phyloP scores from a whole-genome alignment of 2,797 vertebrate species.

The Lagorchestes hirsutus region DNA sequence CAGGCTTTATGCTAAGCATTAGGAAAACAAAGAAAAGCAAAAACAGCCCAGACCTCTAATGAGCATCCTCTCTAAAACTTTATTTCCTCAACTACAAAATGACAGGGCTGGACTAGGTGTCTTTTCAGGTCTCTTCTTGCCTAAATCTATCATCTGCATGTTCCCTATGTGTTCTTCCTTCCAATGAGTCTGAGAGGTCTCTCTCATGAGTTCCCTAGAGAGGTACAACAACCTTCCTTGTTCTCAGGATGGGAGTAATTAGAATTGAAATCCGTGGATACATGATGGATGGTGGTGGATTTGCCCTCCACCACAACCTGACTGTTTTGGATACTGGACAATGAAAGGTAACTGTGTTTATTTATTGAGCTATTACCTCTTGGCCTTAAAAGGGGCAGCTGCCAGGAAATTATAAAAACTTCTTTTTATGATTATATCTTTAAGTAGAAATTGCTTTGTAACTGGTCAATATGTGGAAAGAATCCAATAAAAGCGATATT shows the following conservation, averaged over 20 bases:
- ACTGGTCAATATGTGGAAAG: constrained; percentile 69
- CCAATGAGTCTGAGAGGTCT: constrained; percentile 36
- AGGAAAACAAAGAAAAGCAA: neutral
- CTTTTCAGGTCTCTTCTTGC: neutral
- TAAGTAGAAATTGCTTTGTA: constrained; percentile 71
- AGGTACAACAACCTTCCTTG: constrained; percentile 13
- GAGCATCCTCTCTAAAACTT: neutral
- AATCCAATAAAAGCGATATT: constrained; percentile 69
- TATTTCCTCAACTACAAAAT: neutral
- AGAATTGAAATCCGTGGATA: constrained; percentile 67
- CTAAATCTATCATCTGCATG: neutral
- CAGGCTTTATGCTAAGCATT: neutral
- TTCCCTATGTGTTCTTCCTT: constrained; percentile 53
- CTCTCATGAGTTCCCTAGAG: constrained; percentile 44
- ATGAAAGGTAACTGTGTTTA: constrained; percentile 74
- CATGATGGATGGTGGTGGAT: constrained; percentile 63
- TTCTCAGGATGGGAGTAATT: constrained; percentile 71
- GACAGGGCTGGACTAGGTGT: neutral
- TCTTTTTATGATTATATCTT: constrained; percentile 64
- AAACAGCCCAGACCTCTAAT: neutral
- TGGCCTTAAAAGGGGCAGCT: constrained; percentile 68
- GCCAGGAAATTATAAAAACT: constrained; percentile 65
- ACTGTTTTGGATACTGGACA: constrained; percentile 62
- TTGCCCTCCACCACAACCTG: constrained; percentile 65
- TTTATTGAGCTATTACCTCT: constrained; percentile 72